Conservation (phyloP, 2,888 invertebrate genomes). For the Perithous albicinctus region DNA sequence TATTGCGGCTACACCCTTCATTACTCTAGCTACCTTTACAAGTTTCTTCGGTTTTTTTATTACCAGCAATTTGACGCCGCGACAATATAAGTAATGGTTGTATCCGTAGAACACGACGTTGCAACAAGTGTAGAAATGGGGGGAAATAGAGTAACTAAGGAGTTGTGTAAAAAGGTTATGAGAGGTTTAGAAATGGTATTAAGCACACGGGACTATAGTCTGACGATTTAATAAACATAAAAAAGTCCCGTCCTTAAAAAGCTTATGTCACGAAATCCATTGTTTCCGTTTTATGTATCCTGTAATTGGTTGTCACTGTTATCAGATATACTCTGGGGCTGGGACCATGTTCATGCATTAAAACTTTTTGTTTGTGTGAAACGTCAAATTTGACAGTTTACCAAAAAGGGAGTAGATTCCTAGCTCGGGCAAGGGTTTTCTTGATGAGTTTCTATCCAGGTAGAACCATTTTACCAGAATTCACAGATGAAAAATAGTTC, state of each 20-base stretch:
- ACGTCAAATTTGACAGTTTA: too few relatives aligned
- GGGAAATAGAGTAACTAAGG: not conserved
- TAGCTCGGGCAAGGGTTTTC: too few relatives aligned
- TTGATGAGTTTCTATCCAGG: too few relatives aligned
- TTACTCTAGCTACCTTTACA: slow-evolving; percentile 26
- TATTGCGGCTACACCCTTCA: not conserved
- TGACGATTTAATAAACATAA: slow-evolving; percentile 2
- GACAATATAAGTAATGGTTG: slow-evolving; percentile 1
- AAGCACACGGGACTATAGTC: not conserved
- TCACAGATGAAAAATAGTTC: not conserved
- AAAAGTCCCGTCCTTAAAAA: too few relatives aligned
- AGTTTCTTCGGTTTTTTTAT: slow-evolving; percentile 15
- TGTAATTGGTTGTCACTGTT: too few relatives aligned
- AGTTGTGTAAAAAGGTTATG: not conserved
- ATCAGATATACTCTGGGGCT: too few relatives aligned
- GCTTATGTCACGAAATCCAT: too few relatives aligned
- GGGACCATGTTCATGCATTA: too few relatives aligned
- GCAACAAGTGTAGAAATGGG: not conserved
- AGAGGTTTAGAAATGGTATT: not conserved
- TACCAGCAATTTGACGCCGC: not conserved
- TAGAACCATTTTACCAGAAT: not conserved
- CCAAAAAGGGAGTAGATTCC: too few relatives aligned
- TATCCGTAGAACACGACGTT: not conserved
- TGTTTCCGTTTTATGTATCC: too few relatives aligned
- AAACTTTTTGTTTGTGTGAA: too few relatives aligned